Base-by-base conservation (phyloP, 2,797 vertebrate species). In the Siniperca undulata region DNA sequence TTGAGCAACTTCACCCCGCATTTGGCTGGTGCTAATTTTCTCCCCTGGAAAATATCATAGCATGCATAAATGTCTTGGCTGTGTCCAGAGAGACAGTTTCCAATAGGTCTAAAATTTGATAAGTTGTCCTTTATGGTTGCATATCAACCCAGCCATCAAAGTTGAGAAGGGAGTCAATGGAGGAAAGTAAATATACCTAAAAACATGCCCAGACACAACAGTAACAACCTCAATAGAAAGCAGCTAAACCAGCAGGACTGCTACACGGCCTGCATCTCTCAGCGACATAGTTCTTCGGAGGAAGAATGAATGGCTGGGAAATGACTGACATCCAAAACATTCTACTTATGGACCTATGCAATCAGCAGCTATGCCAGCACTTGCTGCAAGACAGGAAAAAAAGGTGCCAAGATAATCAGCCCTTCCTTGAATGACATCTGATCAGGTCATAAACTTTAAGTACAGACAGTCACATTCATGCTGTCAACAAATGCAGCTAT, bases 241-340 rank as follows among this genome's bases (percentile, higher is more conserved):
- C 34, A 44, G 64, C 84, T 76, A 13, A 36, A 85, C 76, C 60
- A 65, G 86, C 69, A 66, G 68, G 64, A 74, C 82, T 65, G 68
- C 81, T 85, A 13, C 79, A n/a, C 68, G 56, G 56, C n/a, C 60
- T n/a, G 10, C 1, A 8, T 64, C 73, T 82, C 77, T 72, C 74
- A 84, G 48, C 36, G 7, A 70, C 88, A 89, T 80, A 76, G 84
- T 67, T 66, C 66, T 53, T 58, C 59, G 52, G 60, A 68, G 66
- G n/a, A 67, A 59, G 70, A 81, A 80, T 48, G 69, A 83, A 56
- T 34, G 62, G 71, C 83, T 79, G 73, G 87, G 86, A 93, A 93
- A 91, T 89, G 87, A 64, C 78, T 67, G 86, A 86, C 86, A 94
- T 93, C 78, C 77, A 64, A 91, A 92, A 86, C 81, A 93, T 90